Conservation (phyloP, 2,888 invertebrate species). For the Eupelmus urozonus region DNA sequence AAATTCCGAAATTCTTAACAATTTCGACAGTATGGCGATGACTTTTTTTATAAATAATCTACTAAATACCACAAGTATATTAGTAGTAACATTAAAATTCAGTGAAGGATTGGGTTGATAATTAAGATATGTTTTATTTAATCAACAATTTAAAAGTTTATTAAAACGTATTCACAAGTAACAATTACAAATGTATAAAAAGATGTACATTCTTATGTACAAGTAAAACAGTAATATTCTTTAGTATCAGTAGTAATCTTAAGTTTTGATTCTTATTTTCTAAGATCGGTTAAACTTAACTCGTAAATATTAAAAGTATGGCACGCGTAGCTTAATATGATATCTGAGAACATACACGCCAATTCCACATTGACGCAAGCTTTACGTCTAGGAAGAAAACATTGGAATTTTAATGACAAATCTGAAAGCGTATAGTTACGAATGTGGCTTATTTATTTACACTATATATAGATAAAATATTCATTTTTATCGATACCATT, state of each 20-base stretch:
- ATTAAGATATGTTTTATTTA: too few species aligned
- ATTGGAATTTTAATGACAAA: constrained; percentile 22
- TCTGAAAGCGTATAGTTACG: constrained; percentile 25
- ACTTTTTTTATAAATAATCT: too few species aligned
- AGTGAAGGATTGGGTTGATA: too few species aligned
- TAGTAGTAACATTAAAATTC: too few species aligned
- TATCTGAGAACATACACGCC: constrained; percentile 46
- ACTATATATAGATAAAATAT: constrained; percentile 3
- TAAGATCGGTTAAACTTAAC: not conserved
- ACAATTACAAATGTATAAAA: constrained; percentile 26
- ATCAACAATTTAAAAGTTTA: constrained; percentile 36
- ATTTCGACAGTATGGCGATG: too few species aligned
- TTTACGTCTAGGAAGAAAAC: constrained; percentile 37
- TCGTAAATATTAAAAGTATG: constrained; percentile 46
- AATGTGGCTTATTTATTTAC: not conserved
- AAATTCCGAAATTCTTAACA: too few species aligned
- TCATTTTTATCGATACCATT: not conserved
- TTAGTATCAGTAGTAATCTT: constrained; percentile 25
- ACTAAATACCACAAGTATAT: too few species aligned
- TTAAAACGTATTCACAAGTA: constrained; percentile 29
- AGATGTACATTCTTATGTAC: constrained; percentile 10
- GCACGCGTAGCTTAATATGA: constrained; percentile 52
- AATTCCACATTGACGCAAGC: constrained; percentile 12
- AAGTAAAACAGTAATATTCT: constrained; percentile 27
- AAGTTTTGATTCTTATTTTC: constrained; percentile 45